Base-by-base conservation (phyloP, 2,113 vertebrate genomes). In the Rhinoderma darwinii region DNA sequence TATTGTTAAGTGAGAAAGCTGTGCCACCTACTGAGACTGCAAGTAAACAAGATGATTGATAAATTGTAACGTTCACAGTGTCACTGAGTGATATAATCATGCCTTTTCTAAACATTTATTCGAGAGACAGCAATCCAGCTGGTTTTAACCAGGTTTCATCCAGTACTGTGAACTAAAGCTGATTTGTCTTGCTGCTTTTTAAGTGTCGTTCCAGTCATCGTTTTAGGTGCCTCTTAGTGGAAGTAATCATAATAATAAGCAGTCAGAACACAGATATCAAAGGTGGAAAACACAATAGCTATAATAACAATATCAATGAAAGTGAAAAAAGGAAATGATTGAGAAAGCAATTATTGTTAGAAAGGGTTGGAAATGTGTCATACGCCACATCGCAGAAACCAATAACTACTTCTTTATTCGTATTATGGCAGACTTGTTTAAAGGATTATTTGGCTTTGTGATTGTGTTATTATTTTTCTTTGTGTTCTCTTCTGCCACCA, bases 71-170 rank as follows among this genome's bases (percentile, higher is more conserved):
- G 92, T 93, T 94, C 91, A 41, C 91, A 90, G 89, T 94, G 93
- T 95, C 92, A 92, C 93, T 94, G 91, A 90, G 93, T 93, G 92
- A 95, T 94, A 92, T 90, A 94, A 95, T 95, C 92, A 93, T 88
- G 93, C 82, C 91, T 94, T 95, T 94, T 93, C 93, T 94, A 96
- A 96, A 96, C 95, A 95, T 95, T 95, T 95, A 95, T 94, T 95
- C 92, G 92, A 92, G 93, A 95, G 94, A 86, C 85, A 94, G 92
- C 92, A 89, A 94, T 93, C 93, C 94, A 94, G 95, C 94, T 96
- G 95, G 92, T 95, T 92, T 89, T 94, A 93, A 93, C 90, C 92
- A 94, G 93, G 91, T 92, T 93, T 93, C 92, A 91, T 89, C 93
- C 92, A 90, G 92, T 89, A 78, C 77, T 88, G 88, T 88, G 91